phyloP scores from a whole-genome alignment of 2,797 vertebrate genomes.

The Anolis apletophallus region DNA sequence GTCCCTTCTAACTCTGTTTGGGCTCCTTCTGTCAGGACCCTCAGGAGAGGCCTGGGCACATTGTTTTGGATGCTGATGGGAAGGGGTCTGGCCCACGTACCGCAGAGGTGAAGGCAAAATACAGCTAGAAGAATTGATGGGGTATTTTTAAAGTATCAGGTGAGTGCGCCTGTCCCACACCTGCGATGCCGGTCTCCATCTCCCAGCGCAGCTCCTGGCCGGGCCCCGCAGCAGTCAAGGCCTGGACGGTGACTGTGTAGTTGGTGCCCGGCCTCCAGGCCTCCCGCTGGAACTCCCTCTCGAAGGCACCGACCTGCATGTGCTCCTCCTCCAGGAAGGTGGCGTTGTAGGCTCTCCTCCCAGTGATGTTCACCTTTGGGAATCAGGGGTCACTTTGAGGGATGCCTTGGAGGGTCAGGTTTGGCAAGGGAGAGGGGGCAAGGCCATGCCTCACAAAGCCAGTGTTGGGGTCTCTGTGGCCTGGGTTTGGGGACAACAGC shows the following conservation, averaged over 20 bases:
- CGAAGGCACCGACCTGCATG: not conserved
- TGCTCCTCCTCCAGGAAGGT: not conserved
- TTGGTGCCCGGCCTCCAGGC: not conserved
- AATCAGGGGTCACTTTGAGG: not conserved
- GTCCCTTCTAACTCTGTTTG: no score
- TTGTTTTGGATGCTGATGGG: no score
- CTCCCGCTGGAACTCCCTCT: not conserved
- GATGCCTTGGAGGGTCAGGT: no score
- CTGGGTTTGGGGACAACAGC: fast-evolving
- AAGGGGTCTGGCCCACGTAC: no score
- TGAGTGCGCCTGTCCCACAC: not conserved
- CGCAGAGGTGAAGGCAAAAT: no score
- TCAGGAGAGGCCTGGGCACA: no score
- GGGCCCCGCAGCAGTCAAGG: not conserved
- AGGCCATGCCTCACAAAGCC: no score
- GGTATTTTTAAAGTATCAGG: no score
- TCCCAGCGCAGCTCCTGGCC: not conserved
- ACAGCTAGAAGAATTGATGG: no score
- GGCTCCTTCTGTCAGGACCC: no score
- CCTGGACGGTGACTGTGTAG: not conserved
- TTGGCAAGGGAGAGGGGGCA: no score
- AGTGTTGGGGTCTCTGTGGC: no score
- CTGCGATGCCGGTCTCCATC: not conserved
- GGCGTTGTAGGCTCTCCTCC: not conserved
- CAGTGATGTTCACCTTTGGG: not conserved